A percentile compares a stretch with the other conserved stretches of the same genome.
These are phyloP conservation scores for Entomobrya multifasciata DNA, from an alignment of 2,888 invertebrate species.

Conservation along the genomic window DNA sequence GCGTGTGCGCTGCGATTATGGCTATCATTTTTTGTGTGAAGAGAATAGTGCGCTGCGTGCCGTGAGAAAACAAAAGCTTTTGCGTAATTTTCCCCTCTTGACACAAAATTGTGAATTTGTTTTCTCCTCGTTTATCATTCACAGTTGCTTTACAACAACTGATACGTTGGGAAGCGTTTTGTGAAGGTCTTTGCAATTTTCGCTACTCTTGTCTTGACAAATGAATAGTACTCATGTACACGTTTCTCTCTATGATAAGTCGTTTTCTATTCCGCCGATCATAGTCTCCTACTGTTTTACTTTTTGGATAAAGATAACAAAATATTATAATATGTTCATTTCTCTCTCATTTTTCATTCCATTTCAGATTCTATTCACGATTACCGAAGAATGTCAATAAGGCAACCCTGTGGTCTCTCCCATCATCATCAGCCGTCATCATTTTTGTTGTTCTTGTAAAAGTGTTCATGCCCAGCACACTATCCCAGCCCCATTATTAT, in stretches of 20 bases:
- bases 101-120: constrained; percentile 11
- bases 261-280: neutral
- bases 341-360: neutral
- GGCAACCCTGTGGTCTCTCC: constrained; percentile 23
- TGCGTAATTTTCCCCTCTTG: constrained; percentile 4
- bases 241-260: no score
- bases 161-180: neutral
- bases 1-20: neutral
- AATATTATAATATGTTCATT: neutral
- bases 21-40: neutral
- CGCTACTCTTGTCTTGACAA: constrained; percentile 33
- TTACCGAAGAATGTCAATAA: neutral
- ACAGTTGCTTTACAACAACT: no score
- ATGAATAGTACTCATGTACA: no score
- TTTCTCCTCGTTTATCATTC: constrained; percentile 36
- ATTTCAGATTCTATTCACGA: no score
- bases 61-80: constrained; percentile 37
- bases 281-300: constrained; percentile 24
- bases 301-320: no score
- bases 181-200: neutral
- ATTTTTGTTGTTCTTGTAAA: constrained; percentile 11
- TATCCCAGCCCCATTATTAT: neutral
- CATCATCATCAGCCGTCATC: constrained; percentile 23
- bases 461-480: neutral
- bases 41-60: no score